These are phyloP conservation scores for Luperina testacea DNA, from an alignment of 2,888 invertebrate genomes.

Conservation along the genomic window DNA sequence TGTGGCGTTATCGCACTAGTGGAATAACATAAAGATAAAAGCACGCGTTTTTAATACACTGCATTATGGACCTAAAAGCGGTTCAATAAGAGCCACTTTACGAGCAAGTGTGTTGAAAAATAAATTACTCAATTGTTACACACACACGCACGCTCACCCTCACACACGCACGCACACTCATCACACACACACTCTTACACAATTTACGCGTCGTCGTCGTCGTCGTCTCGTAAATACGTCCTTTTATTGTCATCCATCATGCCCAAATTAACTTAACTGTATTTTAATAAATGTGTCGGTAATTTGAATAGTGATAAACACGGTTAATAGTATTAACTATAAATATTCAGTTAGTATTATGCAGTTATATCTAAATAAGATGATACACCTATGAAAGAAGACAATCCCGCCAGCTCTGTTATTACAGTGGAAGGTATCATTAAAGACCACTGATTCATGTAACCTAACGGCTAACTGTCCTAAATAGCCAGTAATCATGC, in stretches of 20 bases:
- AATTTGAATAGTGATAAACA: neutral
- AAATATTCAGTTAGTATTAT: conserved; percentile 10
- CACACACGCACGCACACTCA: too few relatives aligned
- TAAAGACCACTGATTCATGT: conserved; percentile 25
- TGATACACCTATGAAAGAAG: conserved; percentile 22
- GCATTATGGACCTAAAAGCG: too few relatives aligned
- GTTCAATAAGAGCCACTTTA: too few relatives aligned
- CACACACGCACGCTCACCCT: too few relatives aligned
- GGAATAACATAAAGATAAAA: too few relatives aligned
- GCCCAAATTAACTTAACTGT: conserved; percentile 19
- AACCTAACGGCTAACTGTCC: conserved; percentile 50
- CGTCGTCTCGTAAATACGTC: neutral
- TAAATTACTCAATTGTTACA: too few relatives aligned
- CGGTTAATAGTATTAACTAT: conserved; percentile 6
- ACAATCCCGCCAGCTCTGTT: conserved; percentile 12
- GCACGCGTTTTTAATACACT: too few relatives aligned
- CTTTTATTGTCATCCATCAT: neutral
- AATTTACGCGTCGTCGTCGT: too few relatives aligned
- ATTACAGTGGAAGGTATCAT: conserved; percentile 48
- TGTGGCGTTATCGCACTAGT: too few relatives aligned
- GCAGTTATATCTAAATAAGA: neutral
- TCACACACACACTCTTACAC: too few relatives aligned
- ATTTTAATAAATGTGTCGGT: conserved; percentile 26
- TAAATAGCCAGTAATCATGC: conserved; percentile 23
- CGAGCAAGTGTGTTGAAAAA: too few relatives aligned